Conservation (phyloP, 2,888 invertebrate genomes). For the Athetis lepigone region DNA sequence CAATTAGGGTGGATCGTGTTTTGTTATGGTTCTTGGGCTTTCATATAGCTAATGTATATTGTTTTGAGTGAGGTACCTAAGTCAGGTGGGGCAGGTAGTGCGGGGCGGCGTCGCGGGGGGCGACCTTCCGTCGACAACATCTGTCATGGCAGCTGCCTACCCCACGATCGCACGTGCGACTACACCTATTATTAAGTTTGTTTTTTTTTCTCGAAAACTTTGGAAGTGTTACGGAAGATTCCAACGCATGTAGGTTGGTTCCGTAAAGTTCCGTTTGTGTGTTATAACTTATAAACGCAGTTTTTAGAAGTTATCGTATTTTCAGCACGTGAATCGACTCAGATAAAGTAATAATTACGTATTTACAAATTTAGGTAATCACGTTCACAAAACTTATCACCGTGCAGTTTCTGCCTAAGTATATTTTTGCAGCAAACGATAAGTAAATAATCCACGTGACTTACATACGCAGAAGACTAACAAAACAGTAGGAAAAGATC, state of each 20-base stretch:
- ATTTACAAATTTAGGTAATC: constrained; percentile 30
- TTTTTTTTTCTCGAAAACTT: constrained; percentile 75
- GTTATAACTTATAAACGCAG: constrained; percentile 20
- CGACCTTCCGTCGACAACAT: constrained; percentile 83
- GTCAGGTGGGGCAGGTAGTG: constrained; percentile 82
- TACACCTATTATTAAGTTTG: constrained; percentile 85
- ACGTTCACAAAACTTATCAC: constrained; percentile 40
- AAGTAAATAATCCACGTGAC: constrained; percentile 62
- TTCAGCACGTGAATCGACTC: constrained; percentile 9
- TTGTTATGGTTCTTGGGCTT: constrained; percentile 58
- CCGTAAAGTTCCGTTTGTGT: too few species aligned
- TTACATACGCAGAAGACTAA: constrained; percentile 60
- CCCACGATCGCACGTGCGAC: constrained; percentile 84
- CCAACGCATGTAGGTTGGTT: constrained; percentile 30
- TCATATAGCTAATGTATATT: constrained; percentile 49
- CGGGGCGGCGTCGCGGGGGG: constrained; percentile 60
- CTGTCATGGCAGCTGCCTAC: constrained; percentile 88
- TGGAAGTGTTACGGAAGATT: constrained; percentile 77
- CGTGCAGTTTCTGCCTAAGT: constrained; percentile 1
- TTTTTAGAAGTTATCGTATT: constrained; percentile 21
- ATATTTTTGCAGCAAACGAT: constrained; percentile 41
- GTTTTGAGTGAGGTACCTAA: constrained; percentile 61
- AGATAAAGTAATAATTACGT: constrained; percentile 32
- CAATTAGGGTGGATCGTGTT: constrained; percentile 54
- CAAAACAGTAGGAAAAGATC: constrained; percentile 66